These are phyloP conservation scores for Labrus mixtus DNA, from an alignment of 2,113 vertebrate genomes.

Conservation along the genomic window DNA sequence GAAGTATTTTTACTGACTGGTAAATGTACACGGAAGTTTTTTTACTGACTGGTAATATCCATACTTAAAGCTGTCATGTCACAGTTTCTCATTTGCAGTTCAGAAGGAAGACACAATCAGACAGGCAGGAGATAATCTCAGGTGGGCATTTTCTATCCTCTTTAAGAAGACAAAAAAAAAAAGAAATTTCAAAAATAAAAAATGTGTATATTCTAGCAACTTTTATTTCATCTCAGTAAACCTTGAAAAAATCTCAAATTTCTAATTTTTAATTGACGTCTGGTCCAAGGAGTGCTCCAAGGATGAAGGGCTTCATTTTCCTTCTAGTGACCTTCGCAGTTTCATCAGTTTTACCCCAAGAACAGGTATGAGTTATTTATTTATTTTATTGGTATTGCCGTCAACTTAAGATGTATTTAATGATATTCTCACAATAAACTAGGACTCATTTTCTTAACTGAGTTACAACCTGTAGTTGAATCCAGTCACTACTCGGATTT, in stretches of 20 bases:
- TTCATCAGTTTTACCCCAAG: neutral
- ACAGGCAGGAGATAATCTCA: neutral
- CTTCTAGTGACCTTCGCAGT: slow-evolving; percentile 38
- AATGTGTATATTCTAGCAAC: neutral
- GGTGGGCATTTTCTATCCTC: neutral
- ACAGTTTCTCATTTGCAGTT: neutral
- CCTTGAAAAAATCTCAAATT: neutral
- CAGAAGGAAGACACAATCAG: neutral
- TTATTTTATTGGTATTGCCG: neutral
- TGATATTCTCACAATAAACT: too few relatives aligned
- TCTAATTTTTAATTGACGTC: neutral
- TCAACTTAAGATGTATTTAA: neutral
- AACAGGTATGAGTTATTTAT: neutral
- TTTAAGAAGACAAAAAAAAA: neutral
- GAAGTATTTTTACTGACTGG: too few relatives aligned
- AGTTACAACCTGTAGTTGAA: too few relatives aligned
- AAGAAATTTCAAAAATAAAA: neutral
- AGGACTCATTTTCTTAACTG: too few relatives aligned
- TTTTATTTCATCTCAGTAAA: too few relatives aligned
- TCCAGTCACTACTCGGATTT: too few relatives aligned
- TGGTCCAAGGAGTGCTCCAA: neutral
- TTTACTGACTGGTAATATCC: too few relatives aligned
- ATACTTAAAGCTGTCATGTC: neutral
- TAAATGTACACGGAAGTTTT: too few relatives aligned
- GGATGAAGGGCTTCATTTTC: slow-evolving; percentile 19